Evolutionary conservation across 1,140 invertebrate species (phyloP).

Genomic region (Drosophila orosa): DNA sequence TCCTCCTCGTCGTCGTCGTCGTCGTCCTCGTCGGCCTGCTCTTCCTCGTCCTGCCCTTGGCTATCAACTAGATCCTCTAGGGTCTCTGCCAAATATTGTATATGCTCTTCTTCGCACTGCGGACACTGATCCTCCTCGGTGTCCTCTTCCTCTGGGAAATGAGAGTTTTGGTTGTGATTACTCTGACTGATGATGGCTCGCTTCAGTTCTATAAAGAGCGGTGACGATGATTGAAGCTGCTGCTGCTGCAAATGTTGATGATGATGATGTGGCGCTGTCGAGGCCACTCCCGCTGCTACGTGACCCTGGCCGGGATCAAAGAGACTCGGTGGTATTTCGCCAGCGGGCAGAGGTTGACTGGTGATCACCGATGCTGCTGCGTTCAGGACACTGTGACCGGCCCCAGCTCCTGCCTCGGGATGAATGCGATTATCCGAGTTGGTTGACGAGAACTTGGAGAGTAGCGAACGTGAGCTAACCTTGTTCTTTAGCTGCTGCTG

Average conservation of each 20-base stretch:
- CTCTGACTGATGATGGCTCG: constrained; percentile 69
- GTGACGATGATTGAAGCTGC: constrained; percentile 47
- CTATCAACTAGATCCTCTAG: constrained; percentile 28
- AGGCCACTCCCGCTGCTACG: constrained; percentile 33
- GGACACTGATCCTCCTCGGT: constrained; percentile 38
- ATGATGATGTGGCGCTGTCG: not conserved
- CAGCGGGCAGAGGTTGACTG: constrained; percentile 63
- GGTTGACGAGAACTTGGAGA: constrained; percentile 76
- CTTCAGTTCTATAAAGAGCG: constrained; percentile 70
- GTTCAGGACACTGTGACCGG: constrained; percentile 52
- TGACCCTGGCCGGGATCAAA: constrained; percentile 49
- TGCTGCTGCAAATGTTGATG: not conserved
- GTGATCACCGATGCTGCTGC: constrained; percentile 60
- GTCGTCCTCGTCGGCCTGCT: constrained; percentile 14
- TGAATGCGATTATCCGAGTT: constrained; percentile 81
- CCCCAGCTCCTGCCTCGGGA: constrained; percentile 54
- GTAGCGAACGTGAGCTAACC: constrained; percentile 64
- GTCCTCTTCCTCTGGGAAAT: constrained; percentile 5
- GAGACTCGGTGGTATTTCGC: constrained; percentile 45
- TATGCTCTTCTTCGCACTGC: constrained; percentile 48
- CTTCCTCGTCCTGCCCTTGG: constrained; percentile 41
- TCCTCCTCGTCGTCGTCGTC: constrained; percentile 25
- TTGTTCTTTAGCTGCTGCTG: constrained; percentile 82
- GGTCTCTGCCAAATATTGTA: constrained; percentile 22
- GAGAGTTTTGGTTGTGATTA: constrained; percentile 5